Evolutionary conservation across 2,797 vertebrate genomes (phyloP).

Genomic region (Limosa lapponica): DNA sequence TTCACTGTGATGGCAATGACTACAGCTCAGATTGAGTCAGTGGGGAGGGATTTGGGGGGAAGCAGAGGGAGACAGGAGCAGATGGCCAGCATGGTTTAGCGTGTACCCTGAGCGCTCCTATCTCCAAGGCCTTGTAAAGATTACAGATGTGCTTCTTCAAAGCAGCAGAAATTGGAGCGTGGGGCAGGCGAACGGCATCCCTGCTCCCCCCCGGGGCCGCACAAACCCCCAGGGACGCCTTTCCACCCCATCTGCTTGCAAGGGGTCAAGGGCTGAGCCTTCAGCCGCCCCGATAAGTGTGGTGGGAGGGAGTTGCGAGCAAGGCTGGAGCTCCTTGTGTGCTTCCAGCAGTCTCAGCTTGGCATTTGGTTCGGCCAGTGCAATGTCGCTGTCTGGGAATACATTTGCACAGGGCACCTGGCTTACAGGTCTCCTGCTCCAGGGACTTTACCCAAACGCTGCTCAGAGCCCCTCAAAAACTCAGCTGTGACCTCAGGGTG

Average conservation of each 20-base stretch:
- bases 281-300: background rate
- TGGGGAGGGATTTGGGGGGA: background rate
- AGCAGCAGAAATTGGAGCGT: background rate
- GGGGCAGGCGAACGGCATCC: fast-evolving
- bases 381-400: background rate
- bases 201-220: background rate
- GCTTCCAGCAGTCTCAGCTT: background rate
- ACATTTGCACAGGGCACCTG: background rate
- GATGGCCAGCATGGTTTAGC: background rate
- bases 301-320: background rate
- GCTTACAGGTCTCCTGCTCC: background rate
- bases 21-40: background rate
- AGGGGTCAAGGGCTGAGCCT: slow-evolving; percentile 62
- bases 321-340: background rate
- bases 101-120: background rate
- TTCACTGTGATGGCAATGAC: background rate
- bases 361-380: fast-evolving
- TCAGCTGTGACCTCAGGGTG: background rate
- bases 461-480: background rate
- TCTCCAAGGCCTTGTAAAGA: slow-evolving; percentile 45
- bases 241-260: background rate
- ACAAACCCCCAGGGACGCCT: background rate
- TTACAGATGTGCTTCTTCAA: slow-evolving; percentile 34
- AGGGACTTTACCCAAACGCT: background rate
- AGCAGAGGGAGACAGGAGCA: background rate